Evolutionary conservation across 2,888 invertebrate genomes (phyloP), one percentile per base, ranked within the genome.

Genomic region (Saturnia japonica): DNA sequence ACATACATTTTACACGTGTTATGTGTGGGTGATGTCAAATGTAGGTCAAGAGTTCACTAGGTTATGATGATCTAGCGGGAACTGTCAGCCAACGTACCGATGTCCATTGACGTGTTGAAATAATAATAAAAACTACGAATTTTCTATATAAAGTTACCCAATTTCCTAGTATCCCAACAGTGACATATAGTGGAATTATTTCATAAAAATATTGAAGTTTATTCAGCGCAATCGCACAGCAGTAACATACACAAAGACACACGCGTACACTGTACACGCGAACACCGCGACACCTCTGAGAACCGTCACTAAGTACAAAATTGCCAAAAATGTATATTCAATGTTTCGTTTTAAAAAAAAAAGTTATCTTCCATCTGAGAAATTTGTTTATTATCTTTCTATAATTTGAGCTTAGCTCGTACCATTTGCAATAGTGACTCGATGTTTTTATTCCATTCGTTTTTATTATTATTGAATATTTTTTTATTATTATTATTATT

Each of bases 231-330:
- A 60, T 12, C 28, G 57, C 73, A 78, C 77, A 74, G 75, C 75
- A 78, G 74, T 76, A 71, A 78, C 80, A 57, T 8, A 34, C 62
- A 72, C 72, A 70, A 70, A 68, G 69, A 75, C 74, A 68, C 71
- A 74, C 72, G 75, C 71, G 77, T 76, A 77, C 64, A 74, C 75
- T 75, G 78, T 73, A 70, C 71, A 75, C 72, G 75, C 71, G 77
- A 77, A 78, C 73, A 78, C 77, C 74, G 75, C 75, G 79, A 75
- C 78, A 71, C 80, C 80, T 80, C 77, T 79, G 75, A 84, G 84
- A 86, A 83, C 82, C 88, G 91, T 91, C 90, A 91, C 90, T 89
- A 91, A 94, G 93, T 94, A 93, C 94, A 94, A 94, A 94, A 92
- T 92, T 91, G 93, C 93, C 94, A 93, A 94, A 93, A 92, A 92